phyloP scores from a whole-genome alignment of 2,797 vertebrate species.

The Odontamblyopus rebecca region DNA sequence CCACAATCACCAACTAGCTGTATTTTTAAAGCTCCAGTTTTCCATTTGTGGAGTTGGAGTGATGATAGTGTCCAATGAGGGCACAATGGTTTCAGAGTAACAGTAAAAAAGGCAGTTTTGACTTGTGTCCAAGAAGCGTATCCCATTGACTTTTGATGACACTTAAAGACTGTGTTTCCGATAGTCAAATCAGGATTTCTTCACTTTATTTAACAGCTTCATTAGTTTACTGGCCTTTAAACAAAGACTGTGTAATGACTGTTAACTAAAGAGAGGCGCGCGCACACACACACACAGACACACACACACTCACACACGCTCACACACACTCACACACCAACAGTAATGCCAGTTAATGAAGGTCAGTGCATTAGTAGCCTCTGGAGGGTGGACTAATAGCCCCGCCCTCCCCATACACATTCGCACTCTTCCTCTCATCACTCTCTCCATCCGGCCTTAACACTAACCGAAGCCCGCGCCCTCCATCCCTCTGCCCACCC shows the following conservation, averaged over 20 bases:
- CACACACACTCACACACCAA: slow-evolving; percentile 41
- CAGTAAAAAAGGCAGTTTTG: neutral
- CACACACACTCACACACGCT: slow-evolving; percentile 38
- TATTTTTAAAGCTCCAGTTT: neutral
- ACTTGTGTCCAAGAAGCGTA: slow-evolving; percentile 9
- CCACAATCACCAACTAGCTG: too few species aligned
- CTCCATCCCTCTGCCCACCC: slow-evolving; percentile 23
- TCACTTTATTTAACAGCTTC: slow-evolving; percentile 92
- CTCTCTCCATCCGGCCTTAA: slow-evolving; percentile 57
- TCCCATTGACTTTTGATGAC: slow-evolving; percentile 34
- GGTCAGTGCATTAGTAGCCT: slow-evolving; percentile 77
- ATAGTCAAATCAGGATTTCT: slow-evolving; percentile 61
- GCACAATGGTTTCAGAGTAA: neutral
- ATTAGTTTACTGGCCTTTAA: slow-evolving; percentile 92
- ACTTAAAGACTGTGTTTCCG: slow-evolving; percentile 47
- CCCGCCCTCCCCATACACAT: slow-evolving; percentile 30
- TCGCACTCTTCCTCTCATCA: slow-evolving; percentile 47
- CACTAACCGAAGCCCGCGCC: slow-evolving; percentile 39
- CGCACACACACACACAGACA: slow-evolving; percentile 33
- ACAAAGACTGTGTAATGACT: slow-evolving; percentile 81
- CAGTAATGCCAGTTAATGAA: slow-evolving; percentile 75
- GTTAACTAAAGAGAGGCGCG: slow-evolving; percentile 68
- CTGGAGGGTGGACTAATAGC: slow-evolving; percentile 70
- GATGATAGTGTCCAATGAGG: neutral
- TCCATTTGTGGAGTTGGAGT: neutral